These are phyloP conservation scores for Glyphotaelius pellucidus DNA, from an alignment of 2,888 invertebrate genomes.

Conservation along the genomic window DNA sequence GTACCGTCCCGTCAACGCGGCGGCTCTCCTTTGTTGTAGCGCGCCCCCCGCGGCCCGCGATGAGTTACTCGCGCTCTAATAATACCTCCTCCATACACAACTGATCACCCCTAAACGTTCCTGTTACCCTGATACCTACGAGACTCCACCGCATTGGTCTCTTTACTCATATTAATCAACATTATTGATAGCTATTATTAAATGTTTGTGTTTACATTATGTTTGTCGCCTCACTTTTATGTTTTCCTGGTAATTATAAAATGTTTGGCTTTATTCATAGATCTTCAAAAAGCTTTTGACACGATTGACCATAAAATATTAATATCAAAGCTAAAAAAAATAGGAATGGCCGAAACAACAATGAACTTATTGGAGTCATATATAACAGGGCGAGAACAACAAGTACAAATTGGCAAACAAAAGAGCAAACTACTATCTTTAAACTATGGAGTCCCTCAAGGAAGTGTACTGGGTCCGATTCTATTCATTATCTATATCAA, in stretches of 20 bases:
- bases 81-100: slow-evolving; percentile 33
- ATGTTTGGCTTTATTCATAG: too few relatives aligned
- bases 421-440: too few relatives aligned
- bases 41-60: slow-evolving; percentile 58
- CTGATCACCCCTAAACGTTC: slow-evolving; percentile 42
- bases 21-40: slow-evolving; percentile 58
- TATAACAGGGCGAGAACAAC: too few relatives aligned
- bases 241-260: background rate
- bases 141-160: background rate
- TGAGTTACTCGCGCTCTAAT: slow-evolving; percentile 55
- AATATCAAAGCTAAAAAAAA: too few relatives aligned
- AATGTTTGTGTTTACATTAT: background rate
- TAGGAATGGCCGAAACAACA: too few relatives aligned
- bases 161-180: background rate
- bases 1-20: slow-evolving; percentile 51
- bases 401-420: too few relatives aligned
- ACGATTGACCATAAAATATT: too few relatives aligned
- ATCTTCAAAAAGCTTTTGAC: too few relatives aligned
- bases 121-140: slow-evolving; percentile 23
- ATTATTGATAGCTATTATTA: background rate
- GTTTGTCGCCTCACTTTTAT: background rate
- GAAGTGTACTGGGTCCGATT: too few relatives aligned
- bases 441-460: too few relatives aligned
- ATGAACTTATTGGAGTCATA: too few relatives aligned
- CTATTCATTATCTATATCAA: too few relatives aligned